Conservation (phyloP, 1,140 invertebrate species). For the Lethrus apterus region DNA sequence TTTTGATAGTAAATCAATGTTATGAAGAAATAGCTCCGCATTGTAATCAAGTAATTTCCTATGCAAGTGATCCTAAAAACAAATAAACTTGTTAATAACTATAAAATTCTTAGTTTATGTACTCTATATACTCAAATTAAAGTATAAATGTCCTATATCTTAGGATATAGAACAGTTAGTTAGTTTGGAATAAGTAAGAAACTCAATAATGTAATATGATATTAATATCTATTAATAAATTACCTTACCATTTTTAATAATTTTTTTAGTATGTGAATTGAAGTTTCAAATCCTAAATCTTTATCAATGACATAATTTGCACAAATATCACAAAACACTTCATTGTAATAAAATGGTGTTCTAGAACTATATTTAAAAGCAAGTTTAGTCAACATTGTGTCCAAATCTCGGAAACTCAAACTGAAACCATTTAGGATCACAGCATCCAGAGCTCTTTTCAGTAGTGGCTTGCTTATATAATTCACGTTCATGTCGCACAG, state of each 20-base stretch:
- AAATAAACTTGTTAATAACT: too few species aligned
- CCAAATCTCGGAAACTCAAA: slow-evolving; percentile 43
- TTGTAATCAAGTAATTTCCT: slow-evolving; percentile 50
- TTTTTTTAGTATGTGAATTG: slow-evolving; percentile 42
- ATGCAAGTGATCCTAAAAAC: slow-evolving; percentile 46
- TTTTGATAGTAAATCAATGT: slow-evolving; percentile 36
- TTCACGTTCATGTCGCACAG: slow-evolving; percentile 41
- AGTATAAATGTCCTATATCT: too few species aligned
- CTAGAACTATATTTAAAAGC: slow-evolving; percentile 38
- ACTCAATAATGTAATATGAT: too few species aligned
- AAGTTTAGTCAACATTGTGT: slow-evolving; percentile 42
- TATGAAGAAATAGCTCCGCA: slow-evolving; percentile 39
- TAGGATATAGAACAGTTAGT: too few species aligned
- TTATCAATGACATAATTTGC: slow-evolving; percentile 43
- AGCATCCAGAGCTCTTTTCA: slow-evolving; percentile 42
- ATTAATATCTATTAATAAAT: slow-evolving; percentile 3
- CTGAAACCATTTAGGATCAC: slow-evolving; percentile 38
- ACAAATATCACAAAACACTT: slow-evolving; percentile 47
- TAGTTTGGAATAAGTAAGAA: too few species aligned
- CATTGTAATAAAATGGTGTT: slow-evolving; percentile 50
- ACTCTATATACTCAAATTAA: too few species aligned
- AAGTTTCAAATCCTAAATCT: slow-evolving; percentile 45
- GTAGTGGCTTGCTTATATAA: slow-evolving; percentile 40
- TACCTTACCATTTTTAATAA: slow-evolving; percentile 48
- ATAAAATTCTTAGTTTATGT: too few species aligned